These are phyloP conservation scores for Drosophila tristis DNA, from an alignment of 1,140 invertebrate genomes.

Conservation along the genomic window DNA sequence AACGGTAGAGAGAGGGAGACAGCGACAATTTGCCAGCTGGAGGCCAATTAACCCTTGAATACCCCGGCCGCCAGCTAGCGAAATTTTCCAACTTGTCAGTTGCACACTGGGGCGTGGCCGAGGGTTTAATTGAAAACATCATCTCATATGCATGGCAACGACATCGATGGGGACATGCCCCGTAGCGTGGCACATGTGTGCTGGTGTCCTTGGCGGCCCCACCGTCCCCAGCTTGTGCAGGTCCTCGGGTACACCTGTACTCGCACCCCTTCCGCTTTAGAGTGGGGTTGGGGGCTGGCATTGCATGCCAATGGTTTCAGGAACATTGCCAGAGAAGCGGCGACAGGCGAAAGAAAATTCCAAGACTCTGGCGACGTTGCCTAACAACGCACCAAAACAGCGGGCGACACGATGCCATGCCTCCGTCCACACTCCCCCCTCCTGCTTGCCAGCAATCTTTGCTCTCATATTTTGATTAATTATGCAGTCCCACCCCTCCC, in stretches of 20 bases:
- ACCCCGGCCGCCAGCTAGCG: background rate
- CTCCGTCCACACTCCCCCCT: conserved; percentile 12
- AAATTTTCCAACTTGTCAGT: conserved; percentile 58
- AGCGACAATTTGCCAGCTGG: conserved; percentile 39
- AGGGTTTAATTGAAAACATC: conserved; percentile 73
- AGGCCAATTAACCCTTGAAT: conserved; percentile 54
- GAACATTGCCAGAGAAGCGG: conserved; percentile 41
- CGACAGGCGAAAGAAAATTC: conserved; percentile 60
- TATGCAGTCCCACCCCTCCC: conserved; percentile 20
- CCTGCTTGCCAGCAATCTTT: too few relatives aligned
- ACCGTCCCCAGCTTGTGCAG: background rate
- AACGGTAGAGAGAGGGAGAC: background rate
- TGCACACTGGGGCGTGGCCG: conserved; percentile 58
- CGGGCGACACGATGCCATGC: conserved; percentile 29
- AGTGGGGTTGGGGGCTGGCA: background rate
- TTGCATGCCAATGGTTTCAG: conserved; percentile 46
- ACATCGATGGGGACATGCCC: background rate
- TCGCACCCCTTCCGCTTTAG: too few relatives aligned
- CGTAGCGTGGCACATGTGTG: conserved; percentile 30
- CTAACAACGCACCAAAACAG: conserved; percentile 20
- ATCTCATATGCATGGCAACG: conserved; percentile 66
- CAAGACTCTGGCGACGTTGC: conserved; percentile 37
- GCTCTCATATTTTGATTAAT: conserved; percentile 73
- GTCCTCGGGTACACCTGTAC: background rate
- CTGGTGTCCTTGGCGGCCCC: background rate